phyloP scores from a whole-genome alignment of 92 coral and sea anemone species.

The Epizoanthus rinbou region DNA sequence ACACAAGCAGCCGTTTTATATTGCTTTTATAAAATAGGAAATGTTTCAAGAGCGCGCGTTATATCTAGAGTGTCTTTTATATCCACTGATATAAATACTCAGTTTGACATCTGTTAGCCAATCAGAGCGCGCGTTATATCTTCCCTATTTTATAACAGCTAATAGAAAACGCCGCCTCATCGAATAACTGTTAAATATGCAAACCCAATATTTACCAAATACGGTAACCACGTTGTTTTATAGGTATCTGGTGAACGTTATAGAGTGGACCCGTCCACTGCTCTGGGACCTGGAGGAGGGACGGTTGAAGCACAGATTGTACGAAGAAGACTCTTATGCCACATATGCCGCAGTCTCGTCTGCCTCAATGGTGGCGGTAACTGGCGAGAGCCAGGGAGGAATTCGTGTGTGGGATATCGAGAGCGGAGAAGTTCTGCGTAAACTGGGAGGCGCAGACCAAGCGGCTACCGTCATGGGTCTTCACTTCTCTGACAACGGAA shows the following conservation, averaged over 20 bases:
- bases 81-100: no score
- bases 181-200: no score
- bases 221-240: no score
- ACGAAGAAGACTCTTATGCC: constrained; percentile 1
- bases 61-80: no score
- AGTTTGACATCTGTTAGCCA: no score
- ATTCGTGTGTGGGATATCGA: constrained; percentile 35
- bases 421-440: constrained; percentile 19
- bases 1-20: no score
- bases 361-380: constrained; percentile 21
- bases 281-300: constrained; percentile 36
- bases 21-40: no score
- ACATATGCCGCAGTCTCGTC: constrained; percentile 1
- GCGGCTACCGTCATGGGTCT: not conserved
- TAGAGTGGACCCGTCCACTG: constrained; percentile 8
- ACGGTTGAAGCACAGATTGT: constrained; percentile 12
- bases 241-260: constrained; percentile 17
- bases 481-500: constrained; percentile 25
- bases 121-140: no score
- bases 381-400: constrained; percentile 28
- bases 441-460: constrained; percentile 2
- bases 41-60: no score
- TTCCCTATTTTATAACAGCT: no score
- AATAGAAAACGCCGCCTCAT: no score
- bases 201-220: no score